Evolutionary conservation across 2,888 invertebrate genomes (phyloP).

Genomic region (Boloria selene): DNA sequence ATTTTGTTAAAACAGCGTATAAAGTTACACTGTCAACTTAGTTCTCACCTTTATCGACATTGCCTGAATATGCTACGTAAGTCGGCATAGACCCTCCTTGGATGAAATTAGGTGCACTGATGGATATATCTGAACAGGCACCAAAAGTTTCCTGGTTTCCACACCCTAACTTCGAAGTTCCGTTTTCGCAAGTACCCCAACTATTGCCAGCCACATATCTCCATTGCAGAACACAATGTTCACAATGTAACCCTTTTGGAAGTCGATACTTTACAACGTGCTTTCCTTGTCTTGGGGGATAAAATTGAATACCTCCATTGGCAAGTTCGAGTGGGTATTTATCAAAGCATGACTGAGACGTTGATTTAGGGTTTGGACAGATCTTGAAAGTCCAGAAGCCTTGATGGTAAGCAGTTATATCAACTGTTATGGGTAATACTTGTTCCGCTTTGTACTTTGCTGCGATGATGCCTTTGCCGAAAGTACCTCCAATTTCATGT

Average conservation of each 20-base stretch:
- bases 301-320: slow-evolving; percentile 83
- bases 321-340: slow-evolving; percentile 83
- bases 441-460: slow-evolving; percentile 85
- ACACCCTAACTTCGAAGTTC: slow-evolving; percentile 89
- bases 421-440: slow-evolving; percentile 85
- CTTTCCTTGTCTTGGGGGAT: slow-evolving; percentile 86
- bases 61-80: slow-evolving; percentile 28
- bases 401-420: slow-evolving; percentile 91
- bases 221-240: slow-evolving; percentile 93
- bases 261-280: slow-evolving; percentile 86
- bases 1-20: too few relatives aligned
- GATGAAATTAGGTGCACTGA: slow-evolving; percentile 70
- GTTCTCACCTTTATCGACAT: slow-evolving; percentile 30
- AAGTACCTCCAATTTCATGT: slow-evolving; percentile 91
- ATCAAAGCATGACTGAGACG: slow-evolving; percentile 88
- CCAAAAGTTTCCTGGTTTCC: slow-evolving; percentile 93
- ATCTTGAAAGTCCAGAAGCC: slow-evolving; percentile 92
- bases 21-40: not conserved
- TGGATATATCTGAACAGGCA: slow-evolving; percentile 89
- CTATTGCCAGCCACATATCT: slow-evolving; percentile 92
- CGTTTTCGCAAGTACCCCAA: slow-evolving; percentile 88
- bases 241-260: slow-evolving; percentile 84
- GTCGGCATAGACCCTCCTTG: slow-evolving; percentile 50
- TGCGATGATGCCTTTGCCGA: slow-evolving; percentile 89
- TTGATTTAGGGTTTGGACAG: slow-evolving; percentile 87